Conservation (phyloP, 2,888 invertebrate genomes). For the Bembecia ichneumoniformis region DNA sequence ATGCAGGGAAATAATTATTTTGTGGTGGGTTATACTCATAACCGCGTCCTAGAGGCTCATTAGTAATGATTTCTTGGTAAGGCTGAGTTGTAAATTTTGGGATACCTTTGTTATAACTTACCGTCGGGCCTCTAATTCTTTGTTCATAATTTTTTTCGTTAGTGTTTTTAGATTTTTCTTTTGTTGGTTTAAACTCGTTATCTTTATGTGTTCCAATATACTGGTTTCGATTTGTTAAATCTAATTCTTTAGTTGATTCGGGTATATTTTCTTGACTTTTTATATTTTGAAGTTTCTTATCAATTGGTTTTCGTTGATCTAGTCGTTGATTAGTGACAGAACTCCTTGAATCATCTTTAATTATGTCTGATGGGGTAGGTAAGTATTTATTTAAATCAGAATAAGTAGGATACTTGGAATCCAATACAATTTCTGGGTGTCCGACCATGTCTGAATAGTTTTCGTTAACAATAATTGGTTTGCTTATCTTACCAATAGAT, state of each 20-base stretch:
- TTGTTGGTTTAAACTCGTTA: background rate
- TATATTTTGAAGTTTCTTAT: background rate
- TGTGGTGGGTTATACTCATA: constrained; percentile 23
- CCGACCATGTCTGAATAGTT: background rate
- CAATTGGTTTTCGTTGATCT: background rate
- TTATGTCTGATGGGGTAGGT: background rate
- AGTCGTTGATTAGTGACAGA: too few species aligned
- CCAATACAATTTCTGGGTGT: background rate
- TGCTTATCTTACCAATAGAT: background rate
- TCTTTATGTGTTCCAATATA: background rate
- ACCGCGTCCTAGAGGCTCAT: constrained; percentile 11
- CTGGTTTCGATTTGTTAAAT: background rate
- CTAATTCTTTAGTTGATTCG: background rate
- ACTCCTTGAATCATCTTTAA: too few species aligned
- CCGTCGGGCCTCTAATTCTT: too few species aligned
- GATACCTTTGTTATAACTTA: too few species aligned
- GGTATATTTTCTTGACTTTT: background rate
- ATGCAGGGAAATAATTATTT: constrained; percentile 13
- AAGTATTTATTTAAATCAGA: background rate
- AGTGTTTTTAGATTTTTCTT: too few species aligned
- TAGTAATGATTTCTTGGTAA: background rate
- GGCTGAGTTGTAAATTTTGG: background rate
- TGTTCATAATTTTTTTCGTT: too few species aligned
- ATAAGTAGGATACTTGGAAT: background rate
- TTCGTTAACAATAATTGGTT: background rate